Evolutionary conservation across 2,797 vertebrate species (phyloP).

Genomic region (Macropus fuliginosus): DNA sequence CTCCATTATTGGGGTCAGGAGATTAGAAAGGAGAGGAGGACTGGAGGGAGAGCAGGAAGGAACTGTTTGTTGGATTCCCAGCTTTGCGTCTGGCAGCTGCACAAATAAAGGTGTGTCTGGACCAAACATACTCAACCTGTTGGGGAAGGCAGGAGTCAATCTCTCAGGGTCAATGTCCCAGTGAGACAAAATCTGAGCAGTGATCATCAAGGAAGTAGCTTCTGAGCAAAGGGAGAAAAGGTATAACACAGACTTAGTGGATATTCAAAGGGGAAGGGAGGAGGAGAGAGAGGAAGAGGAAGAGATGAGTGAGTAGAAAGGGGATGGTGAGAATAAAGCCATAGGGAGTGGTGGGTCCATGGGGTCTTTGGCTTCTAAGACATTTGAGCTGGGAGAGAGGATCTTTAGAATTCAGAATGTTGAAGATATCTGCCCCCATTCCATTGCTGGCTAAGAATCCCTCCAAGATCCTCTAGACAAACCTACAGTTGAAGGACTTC

Average conservation of each 20-base stretch:
- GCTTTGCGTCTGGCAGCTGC: neutral
- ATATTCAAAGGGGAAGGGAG: neutral
- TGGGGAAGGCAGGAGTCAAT: neutral
- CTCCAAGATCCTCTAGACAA: neutral
- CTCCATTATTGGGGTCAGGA: neutral
- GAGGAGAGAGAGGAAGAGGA: neutral
- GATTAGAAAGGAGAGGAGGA: neutral
- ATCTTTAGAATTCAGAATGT: neutral
- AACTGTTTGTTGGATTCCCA: neutral
- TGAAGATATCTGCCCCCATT: neutral
- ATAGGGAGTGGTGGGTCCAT: neutral
- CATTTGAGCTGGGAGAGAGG: neutral
- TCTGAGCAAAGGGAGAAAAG: neutral
- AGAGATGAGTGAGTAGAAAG: neutral
- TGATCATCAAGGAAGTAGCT: neutral
- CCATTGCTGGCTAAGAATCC: neutral
- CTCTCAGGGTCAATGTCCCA: neutral
- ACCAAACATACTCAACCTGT: neutral
- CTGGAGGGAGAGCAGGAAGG: neutral
- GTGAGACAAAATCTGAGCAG: neutral
- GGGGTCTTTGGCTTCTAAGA: neutral
- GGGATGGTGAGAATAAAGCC: neutral
- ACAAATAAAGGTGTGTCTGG: slow-evolving; percentile 61
- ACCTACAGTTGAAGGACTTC: neutral
- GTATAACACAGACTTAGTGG: neutral